These are phyloP conservation scores for Eumerus sabulonum DNA, from an alignment of 2,888 invertebrate genomes.

Conservation along the genomic window DNA sequence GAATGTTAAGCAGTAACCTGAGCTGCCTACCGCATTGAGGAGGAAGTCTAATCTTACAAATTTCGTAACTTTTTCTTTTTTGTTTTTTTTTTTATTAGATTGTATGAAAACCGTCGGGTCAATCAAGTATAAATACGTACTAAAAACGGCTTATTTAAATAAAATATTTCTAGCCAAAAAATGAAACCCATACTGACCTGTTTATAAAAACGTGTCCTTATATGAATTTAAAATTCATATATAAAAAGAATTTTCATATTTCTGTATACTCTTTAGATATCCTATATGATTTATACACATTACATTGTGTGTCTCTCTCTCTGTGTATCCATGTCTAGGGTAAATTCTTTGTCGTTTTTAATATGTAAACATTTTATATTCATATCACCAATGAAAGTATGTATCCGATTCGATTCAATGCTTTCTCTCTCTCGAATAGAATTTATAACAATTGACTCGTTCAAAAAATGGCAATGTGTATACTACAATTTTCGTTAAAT, in stretches of 20 bases:
- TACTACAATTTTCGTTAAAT: constrained; percentile 11
- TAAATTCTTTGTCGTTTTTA: not conserved
- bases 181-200: constrained; percentile 30
- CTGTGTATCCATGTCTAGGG: no score
- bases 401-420: constrained; percentile 12
- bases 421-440: constrained; percentile 16
- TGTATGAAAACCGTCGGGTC: no score
- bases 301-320: not conserved
- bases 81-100: no score
- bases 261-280: no score
- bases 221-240: not conserved
- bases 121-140: no score
- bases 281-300: not conserved
- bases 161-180: not conserved
- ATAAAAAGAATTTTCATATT: not conserved
- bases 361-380: constrained; percentile 2
- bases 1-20: no score
- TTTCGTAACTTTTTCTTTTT: no score
- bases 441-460: constrained; percentile 52
- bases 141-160: no score
- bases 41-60: no score
- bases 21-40: no score
- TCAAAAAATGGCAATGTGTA: constrained; percentile 48
- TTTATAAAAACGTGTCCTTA: not conserved
- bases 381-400: constrained; percentile 60